Conservation (phyloP, 2,888 invertebrate species). For the Odontocolon sp. region DNA sequence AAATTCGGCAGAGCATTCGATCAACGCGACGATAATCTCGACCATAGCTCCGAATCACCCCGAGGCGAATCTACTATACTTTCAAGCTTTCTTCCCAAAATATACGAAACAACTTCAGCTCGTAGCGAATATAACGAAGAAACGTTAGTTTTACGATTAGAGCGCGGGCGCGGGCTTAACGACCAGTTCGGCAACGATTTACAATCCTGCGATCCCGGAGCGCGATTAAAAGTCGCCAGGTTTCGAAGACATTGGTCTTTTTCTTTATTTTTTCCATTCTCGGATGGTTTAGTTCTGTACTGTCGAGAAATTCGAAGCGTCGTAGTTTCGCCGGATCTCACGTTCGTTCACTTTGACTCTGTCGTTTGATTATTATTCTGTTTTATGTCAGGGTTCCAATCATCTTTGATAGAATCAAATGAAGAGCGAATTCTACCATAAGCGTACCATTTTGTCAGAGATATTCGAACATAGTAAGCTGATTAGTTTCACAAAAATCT, state of each 20-base stretch:
- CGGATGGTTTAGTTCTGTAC: neutral
- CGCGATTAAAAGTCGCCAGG: slow-evolving; percentile 52
- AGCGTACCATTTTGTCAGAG: neutral
- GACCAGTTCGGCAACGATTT: slow-evolving; percentile 68
- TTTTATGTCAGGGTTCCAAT: neutral
- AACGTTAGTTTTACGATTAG: slow-evolving; percentile 69
- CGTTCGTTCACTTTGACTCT: slow-evolving; percentile 17
- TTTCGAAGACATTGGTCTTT: neutral
- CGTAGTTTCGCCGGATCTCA: slow-evolving; percentile 48
- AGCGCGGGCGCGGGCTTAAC: slow-evolving; percentile 59
- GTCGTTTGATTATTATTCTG: slow-evolving; percentile 35
- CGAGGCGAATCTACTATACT: neutral
- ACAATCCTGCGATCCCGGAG: slow-evolving; percentile 67
- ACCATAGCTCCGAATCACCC: neutral
- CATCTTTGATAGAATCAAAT: slow-evolving; percentile 46
- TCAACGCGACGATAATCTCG: slow-evolving; percentile 29
- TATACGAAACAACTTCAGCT: neutral
- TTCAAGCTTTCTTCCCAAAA: slow-evolving; percentile 9
- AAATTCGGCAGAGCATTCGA: slow-evolving; percentile 23
- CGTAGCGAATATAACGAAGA: neutral
- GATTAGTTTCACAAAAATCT: no score
- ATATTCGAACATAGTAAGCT: neutral
- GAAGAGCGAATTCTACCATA: slow-evolving; percentile 64
- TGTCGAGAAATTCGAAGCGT: slow-evolving; percentile 35
- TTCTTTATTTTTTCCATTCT: slow-evolving; percentile 8